These are phyloP conservation scores for Eilema sororculum DNA, from an alignment of 2,888 invertebrate species.

Conservation along the genomic window DNA sequence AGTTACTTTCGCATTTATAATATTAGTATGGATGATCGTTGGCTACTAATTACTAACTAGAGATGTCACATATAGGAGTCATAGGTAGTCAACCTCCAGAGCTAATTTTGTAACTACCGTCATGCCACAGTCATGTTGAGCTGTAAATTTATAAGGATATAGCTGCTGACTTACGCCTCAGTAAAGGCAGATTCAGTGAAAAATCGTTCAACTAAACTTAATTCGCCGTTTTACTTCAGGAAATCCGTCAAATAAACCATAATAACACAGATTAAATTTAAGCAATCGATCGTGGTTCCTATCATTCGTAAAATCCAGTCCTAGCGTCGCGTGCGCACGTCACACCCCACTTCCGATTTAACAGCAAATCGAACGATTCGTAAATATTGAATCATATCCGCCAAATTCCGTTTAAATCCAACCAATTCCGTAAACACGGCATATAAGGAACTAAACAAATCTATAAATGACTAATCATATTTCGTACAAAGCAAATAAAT, in stretches of 20 bases:
- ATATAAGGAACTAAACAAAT: not conserved
- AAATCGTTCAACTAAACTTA: too few species aligned
- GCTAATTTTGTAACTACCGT: too few species aligned
- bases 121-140: too few species aligned
- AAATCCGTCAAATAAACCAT: not conserved
- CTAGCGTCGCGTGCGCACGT: not conserved
- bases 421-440: not conserved
- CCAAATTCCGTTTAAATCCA: not conserved
- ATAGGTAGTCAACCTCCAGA: too few species aligned
- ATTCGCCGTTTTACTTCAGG: not conserved
- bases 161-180: too few species aligned
- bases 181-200: too few species aligned
- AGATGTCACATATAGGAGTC: too few species aligned
- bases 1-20: too few species aligned
- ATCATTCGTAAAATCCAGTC: not conserved
- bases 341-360: not conserved
- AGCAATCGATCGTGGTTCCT: not conserved
- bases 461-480: slow-evolving; percentile 6
- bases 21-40: too few species aligned
- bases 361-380: not conserved
- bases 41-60: too few species aligned
- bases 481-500: slow-evolving; percentile 1
- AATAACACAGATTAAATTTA: not conserved
- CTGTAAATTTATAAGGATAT: too few species aligned
- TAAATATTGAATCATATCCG: not conserved